Conservation (phyloP, 2,113 vertebrate species). For the Hippocampus guttulatus region DNA sequence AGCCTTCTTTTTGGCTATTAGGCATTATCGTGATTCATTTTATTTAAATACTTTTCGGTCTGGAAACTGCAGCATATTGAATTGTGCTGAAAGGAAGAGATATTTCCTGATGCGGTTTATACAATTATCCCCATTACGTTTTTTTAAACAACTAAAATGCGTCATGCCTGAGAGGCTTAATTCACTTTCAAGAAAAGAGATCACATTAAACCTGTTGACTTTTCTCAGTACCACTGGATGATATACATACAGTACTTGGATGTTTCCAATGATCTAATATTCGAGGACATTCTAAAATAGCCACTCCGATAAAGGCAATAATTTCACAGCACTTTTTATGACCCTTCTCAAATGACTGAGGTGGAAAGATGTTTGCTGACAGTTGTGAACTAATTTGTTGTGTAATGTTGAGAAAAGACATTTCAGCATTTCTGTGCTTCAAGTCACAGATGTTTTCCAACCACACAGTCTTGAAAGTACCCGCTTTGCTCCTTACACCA, state of each 20-base stretch:
- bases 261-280: constrained; percentile 19
- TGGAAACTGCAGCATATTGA: constrained; percentile 11
- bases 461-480: background rate
- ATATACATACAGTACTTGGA: constrained; percentile 1
- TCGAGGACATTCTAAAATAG: constrained; percentile 6
- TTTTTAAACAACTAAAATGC: background rate
- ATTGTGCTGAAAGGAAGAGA: constrained; percentile 5
- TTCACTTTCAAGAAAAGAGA: constrained; percentile 17
- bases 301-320: constrained; percentile 10
- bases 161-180: background rate
- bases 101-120: constrained; percentile 7
- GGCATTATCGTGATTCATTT: background rate
- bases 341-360: constrained; percentile 10
- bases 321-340: constrained; percentile 9
- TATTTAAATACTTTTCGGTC: constrained; percentile 14
- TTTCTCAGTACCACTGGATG: constrained; percentile 1
- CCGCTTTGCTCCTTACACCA: background rate
- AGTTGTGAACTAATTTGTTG: constrained; percentile 14
- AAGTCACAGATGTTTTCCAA: constrained; percentile 8
- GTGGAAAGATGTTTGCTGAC: background rate
- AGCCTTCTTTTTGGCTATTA: no score
- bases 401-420: constrained; percentile 15
- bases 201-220: constrained; percentile 24
- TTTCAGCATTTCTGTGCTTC: background rate
- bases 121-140: background rate